Evolutionary conservation across 2,888 invertebrate species (phyloP), one percentile per base, ranked within the genome.

Genomic region (Axea sp.): DNA sequence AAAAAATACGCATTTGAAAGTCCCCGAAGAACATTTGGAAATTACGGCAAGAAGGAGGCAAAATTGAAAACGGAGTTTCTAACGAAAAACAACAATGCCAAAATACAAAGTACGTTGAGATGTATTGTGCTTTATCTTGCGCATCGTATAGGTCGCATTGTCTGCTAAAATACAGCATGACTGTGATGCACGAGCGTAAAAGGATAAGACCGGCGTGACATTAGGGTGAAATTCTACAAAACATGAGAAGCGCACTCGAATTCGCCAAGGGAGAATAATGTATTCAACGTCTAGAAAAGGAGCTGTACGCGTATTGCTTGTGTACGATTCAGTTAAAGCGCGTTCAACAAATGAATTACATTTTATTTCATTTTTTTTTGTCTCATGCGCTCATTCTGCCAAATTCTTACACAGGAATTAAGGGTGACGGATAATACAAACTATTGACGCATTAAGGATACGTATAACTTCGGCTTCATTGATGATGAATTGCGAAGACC

Each of bases 191-290:
- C 55, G 62, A 57, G 60, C 73, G 68, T 74, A 53, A 74, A 74
- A 74, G 68, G 68, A 62, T 57, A 73, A 65, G 69, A 67, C 62
- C 53, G 57, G 72, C 26, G 47, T 62, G 69, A 64, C 72, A 30
- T 55, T 51, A 30, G 71, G 76, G 75, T 67, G 59, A 69, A 75
- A 75, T 73, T 72, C 75, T 76, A 76, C 76, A 76, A 67, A 77
- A 72, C 74, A 78, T 65, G 72, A 64, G 73, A 73, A 71, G 77
- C 64, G 72, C 69, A 76, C 75, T 75, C 71, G 73, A 76, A 78
- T 73, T 77, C 76, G 73, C 76, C 65, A 41, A 72, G 68, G 78
- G 76, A 75, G 73, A 31, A 62, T 59, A 57, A 73, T 76, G 76
- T 73, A 76, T 75, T 75, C 60, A 68, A 57, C 43, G 53, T 53